Evolutionary conservation across 2,113 vertebrate species (phyloP), one percentile per base, ranked within the genome.

Genomic region (Ailurus styani): DNA sequence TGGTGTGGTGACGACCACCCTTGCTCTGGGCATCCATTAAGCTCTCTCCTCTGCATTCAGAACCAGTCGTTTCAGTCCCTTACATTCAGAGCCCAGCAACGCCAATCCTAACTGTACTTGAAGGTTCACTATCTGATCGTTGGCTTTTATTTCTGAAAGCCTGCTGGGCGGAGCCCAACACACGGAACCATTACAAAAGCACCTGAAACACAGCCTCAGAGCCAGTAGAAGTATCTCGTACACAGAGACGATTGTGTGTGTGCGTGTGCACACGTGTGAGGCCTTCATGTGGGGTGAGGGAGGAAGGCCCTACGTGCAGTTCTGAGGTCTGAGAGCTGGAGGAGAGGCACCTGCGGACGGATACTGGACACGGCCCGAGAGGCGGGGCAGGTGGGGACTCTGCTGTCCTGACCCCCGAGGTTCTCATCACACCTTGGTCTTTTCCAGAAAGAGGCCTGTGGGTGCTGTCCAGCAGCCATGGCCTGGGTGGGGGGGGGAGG

Each of bases 391-490:
- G 40, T 13, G 10, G 15, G 31, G 47, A 29, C 27, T 45, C 34
- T 9, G 31, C 15, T 7, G 42, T 9, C 34, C 17, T 17, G 5
- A 6, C 31, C 40, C 52, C 12, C 1, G 0, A 42, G 52, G 57
- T 31, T 40, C 6, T 13, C 10, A 1, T 5, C 4, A 34, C 11
- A 14, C 62, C 17, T 14, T 8, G 6, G 4, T 34, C 25, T 54
- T 40, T 47, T 72, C 45, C 37, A 40, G 73, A 45, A 81, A 12
- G 37, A 70, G 37, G 25, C 31, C 2, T 7, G 1, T 1, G 1
- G 2, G 5, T 37, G 0, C 25, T 10, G n/a, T 7, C 57, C 27
- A 11, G 14, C 0, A 6, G 23, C 29, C 6, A 0, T 31, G 6
- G 25, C 78, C 50, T 5, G 1, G 64, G n/a, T n/a, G n/a, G n/a